Percentiles rank a stretch among this genome's conserved stretches.
These are phyloP conservation scores for Poeciliopsis paucimaculata DNA, from an alignment of 2,797 vertebrate genomes.

Conservation along the genomic window DNA sequence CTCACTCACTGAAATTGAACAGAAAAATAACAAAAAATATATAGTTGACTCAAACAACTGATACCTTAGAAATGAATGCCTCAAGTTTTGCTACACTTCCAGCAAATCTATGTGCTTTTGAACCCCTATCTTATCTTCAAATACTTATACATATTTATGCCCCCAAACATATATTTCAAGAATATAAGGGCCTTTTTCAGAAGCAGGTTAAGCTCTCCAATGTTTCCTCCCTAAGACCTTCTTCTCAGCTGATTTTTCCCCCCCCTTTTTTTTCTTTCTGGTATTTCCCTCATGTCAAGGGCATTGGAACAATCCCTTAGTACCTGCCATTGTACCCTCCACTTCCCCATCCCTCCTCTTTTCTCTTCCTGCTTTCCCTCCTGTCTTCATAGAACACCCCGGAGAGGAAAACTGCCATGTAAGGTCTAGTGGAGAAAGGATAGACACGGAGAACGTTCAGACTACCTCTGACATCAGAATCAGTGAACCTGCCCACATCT, in stretches of 20 bases:
- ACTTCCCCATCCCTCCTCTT: conserved; percentile 30
- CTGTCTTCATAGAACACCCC: conserved; percentile 75
- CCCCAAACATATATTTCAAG: conserved; percentile 12
- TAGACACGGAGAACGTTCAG: conserved; percentile 71
- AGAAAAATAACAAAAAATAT: conserved; percentile 11
- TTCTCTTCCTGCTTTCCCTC: conserved; percentile 42
- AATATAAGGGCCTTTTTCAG: conserved; percentile 3
- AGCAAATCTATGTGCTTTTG: neutral
- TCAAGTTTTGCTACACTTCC: conserved; percentile 6
- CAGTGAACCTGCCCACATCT: conserved; percentile 78
- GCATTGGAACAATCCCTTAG: conserved; percentile 76
- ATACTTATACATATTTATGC: conserved; percentile 2
- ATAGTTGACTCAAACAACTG: conserved; percentile 14
- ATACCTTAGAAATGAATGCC: conserved; percentile 5
- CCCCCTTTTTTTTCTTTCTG: conserved; percentile 50
- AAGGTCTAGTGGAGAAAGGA: conserved; percentile 79
- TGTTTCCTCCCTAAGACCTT: conserved; percentile 41
- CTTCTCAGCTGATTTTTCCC: conserved; percentile 49
- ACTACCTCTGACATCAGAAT: conserved; percentile 73
- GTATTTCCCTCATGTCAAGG: conserved; percentile 74
- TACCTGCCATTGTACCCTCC: conserved; percentile 67
- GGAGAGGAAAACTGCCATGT: conserved; percentile 79
- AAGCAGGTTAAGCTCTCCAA: conserved; percentile 18
- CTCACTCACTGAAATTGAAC: conserved; percentile 14
- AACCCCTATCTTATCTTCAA: conserved; percentile 1